A percentile compares a stretch with the other conserved stretches of the same genome.
phyloP scores from a whole-genome alignment of 1,140 invertebrate species.

The Magallana angulata region DNA sequence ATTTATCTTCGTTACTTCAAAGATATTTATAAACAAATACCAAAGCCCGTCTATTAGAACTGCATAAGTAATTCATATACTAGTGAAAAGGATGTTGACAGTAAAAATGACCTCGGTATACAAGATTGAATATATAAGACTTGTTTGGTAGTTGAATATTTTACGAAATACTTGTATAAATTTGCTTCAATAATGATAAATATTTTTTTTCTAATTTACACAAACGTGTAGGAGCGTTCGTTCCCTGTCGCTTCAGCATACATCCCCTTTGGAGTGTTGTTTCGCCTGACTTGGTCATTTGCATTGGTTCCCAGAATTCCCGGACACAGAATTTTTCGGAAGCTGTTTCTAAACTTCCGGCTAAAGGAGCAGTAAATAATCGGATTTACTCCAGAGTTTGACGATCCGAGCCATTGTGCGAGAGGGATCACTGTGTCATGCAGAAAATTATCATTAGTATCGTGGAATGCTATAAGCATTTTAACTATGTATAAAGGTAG shows the following conservation, averaged over 20 bases:
- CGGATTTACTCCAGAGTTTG: slow-evolving; percentile 98
- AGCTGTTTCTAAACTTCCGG: slow-evolving; percentile 75
- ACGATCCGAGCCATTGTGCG: slow-evolving; percentile 96
- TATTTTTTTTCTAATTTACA: not conserved
- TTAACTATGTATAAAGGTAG: slow-evolving; percentile 89
- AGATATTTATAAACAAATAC: too few species aligned
- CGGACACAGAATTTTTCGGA: slow-evolving; percentile 39
- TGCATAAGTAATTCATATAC: too few species aligned
- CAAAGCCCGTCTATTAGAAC: too few species aligned
- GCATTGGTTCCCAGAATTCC: not conserved
- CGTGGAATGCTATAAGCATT: slow-evolving; percentile 38
- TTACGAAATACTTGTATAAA: too few species aligned
- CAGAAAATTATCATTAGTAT: slow-evolving; percentile 84
- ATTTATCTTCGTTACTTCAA: too few species aligned
- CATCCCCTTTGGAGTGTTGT: not conserved
- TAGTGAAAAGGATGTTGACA: too few species aligned
- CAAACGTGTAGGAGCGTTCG: not conserved
- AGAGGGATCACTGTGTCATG: slow-evolving; percentile 90
- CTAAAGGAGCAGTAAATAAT: slow-evolving; percentile 98
- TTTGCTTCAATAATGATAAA: too few species aligned
- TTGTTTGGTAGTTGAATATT: too few species aligned
- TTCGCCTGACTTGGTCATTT: not conserved
- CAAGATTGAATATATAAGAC: too few species aligned
- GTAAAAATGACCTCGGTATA: too few species aligned
- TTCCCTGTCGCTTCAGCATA: not conserved